These are phyloP conservation scores for Tragopan temminckii DNA, from an alignment of 2,797 vertebrate species.

Conservation along the genomic window DNA sequence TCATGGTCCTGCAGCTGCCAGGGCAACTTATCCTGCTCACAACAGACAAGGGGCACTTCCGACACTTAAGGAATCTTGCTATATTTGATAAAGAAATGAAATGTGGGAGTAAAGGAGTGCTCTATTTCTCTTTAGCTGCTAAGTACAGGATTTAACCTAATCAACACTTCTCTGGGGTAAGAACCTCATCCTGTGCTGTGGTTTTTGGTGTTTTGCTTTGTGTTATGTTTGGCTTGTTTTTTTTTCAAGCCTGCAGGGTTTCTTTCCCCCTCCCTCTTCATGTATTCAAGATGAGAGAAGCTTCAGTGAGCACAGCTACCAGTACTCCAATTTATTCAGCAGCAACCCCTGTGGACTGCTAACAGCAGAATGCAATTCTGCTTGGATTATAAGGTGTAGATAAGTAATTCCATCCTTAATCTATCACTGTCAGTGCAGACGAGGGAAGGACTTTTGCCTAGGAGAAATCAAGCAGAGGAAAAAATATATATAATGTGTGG, in stretches of 20 bases:
- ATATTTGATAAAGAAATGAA: background rate
- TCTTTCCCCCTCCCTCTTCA: background rate
- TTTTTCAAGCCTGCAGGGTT: background rate
- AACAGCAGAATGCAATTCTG: background rate
- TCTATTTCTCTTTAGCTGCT: background rate
- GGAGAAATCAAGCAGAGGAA: conserved; percentile 7
- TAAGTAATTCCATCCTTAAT: conserved; percentile 46
- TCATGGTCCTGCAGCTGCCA: background rate
- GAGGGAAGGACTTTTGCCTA: background rate
- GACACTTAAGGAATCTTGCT: background rate
- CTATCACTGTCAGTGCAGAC: conserved; percentile 18
- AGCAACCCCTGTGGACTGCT: conserved; percentile 45
- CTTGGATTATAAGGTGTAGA: conserved; percentile 46
- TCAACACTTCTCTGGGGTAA: background rate
- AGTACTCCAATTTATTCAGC: conserved; percentile 62
- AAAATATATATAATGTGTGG: background rate
- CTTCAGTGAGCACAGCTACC: conserved; percentile 49
- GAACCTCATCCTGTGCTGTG: background rate
- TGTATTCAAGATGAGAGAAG: background rate
- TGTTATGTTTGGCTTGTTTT: background rate
- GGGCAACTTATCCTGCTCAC: background rate
- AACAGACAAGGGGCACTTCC: background rate
- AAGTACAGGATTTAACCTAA: conserved; percentile 6
- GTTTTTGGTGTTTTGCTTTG: background rate
- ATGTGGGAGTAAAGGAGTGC: background rate